Conservation (phyloP, 2,113 vertebrate species). For the Ammodytes dubius region DNA sequence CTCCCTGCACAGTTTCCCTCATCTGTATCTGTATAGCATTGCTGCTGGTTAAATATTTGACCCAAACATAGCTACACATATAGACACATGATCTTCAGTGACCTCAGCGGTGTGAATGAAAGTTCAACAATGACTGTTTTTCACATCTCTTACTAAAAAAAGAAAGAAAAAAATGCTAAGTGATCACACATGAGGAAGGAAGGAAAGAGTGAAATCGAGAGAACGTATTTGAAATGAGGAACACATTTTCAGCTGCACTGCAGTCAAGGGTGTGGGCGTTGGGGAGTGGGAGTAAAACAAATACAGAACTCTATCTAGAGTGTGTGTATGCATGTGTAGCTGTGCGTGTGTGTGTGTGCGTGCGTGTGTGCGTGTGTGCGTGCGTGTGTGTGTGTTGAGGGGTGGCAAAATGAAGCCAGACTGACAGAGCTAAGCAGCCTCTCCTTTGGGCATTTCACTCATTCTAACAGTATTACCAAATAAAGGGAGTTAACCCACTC, state of each 20-base stretch:
- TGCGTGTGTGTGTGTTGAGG: slow-evolving; percentile 19
- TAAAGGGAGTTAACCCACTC: slow-evolving; percentile 50
- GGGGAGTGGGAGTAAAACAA: slow-evolving; percentile 76
- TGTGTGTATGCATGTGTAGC: slow-evolving; percentile 4
- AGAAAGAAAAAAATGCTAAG: slow-evolving; percentile 17
- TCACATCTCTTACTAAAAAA: not conserved
- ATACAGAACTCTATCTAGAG: slow-evolving; percentile 43
- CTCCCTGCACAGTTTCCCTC: slow-evolving; percentile 18
- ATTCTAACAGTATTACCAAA: slow-evolving; percentile 62
- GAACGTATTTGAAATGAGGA: slow-evolving; percentile 71
- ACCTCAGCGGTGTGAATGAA: slow-evolving; percentile 27
- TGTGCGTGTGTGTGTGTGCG: slow-evolving; percentile 3
- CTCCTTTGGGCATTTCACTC: slow-evolving; percentile 55
- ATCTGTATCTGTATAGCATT: not conserved
- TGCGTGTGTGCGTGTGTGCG: slow-evolving; percentile 22
- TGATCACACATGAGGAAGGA: slow-evolving; percentile 51
- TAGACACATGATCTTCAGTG: slow-evolving; percentile 14
- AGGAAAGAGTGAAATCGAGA: slow-evolving; percentile 47
- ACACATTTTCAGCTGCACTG: slow-evolving; percentile 80
- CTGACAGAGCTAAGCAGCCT: slow-evolving; percentile 27
- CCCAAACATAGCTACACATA: not conserved
- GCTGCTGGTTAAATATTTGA: slow-evolving; percentile 7
- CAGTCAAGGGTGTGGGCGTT: slow-evolving; percentile 70
- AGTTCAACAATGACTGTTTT: slow-evolving; percentile 15
- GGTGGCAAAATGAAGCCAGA: slow-evolving; percentile 49